phyloP scores from a whole-genome alignment of 2,797 vertebrate genomes.

The Rhincodon typus region DNA sequence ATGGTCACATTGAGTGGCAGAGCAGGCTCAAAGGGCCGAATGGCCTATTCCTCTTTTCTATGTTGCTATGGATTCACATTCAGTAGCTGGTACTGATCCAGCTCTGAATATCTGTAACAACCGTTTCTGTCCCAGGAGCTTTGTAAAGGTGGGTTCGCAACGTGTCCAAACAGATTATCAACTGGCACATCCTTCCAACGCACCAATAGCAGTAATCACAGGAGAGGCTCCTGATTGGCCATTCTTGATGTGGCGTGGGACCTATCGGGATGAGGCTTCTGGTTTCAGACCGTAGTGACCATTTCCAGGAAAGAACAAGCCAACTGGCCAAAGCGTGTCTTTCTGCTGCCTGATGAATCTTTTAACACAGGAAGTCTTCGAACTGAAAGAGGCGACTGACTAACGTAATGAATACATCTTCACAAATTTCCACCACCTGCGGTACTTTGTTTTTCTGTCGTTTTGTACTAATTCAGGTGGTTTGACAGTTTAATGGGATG shows the following conservation, averaged over 20 bases:
- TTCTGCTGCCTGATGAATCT: not conserved
- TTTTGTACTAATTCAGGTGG: not conserved
- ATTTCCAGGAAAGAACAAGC: not conserved
- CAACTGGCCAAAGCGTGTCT: not conserved
- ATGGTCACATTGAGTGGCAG: too few relatives aligned
- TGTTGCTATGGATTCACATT: too few relatives aligned
- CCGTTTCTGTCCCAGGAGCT: too few relatives aligned
- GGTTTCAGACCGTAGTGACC: not conserved
- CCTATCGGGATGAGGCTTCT: not conserved
- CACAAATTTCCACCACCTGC: not conserved
- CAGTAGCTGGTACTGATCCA: too few relatives aligned
- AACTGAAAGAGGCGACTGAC: not conserved
- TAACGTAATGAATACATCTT: not conserved
- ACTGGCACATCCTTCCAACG: not conserved
- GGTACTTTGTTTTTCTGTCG: not conserved
- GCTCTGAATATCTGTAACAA: too few relatives aligned
- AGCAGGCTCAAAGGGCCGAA: too few relatives aligned
- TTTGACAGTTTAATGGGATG: not conserved
- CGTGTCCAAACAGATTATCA: not conserved
- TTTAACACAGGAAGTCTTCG: not conserved
- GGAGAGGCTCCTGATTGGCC: too few relatives aligned
- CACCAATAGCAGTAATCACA: not conserved
- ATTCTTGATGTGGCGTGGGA: too few relatives aligned
- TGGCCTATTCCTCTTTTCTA: too few relatives aligned
- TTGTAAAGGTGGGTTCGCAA: too few relatives aligned